phyloP scores from a whole-genome alignment of 2,888 invertebrate species.

The Machimus atricapillus region DNA sequence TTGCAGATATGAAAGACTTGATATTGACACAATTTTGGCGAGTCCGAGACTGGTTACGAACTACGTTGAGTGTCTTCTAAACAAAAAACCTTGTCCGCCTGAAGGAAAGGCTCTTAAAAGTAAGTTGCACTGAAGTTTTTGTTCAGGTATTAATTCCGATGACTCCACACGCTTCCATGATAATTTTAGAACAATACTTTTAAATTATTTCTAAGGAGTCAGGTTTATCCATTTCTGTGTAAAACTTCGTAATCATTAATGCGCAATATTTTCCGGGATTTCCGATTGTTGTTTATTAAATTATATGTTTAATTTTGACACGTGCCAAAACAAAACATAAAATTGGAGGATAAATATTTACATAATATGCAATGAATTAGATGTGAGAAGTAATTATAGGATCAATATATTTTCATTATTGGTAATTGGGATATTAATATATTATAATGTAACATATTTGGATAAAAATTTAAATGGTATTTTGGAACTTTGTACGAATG shows the following conservation, averaged over 20 bases:
- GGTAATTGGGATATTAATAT: too few relatives aligned
- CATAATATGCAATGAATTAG: too few relatives aligned
- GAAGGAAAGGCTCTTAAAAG: slow-evolving; percentile 76
- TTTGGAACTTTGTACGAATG: too few relatives aligned
- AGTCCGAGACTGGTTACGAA: slow-evolving; percentile 74
- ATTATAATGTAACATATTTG: too few relatives aligned
- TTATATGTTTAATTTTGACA: background rate
- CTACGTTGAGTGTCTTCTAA: slow-evolving; percentile 75
- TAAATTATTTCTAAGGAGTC: background rate
- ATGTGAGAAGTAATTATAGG: too few relatives aligned
- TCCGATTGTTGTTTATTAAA: background rate
- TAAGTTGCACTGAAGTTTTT: slow-evolving; percentile 64
- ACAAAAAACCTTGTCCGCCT: slow-evolving; percentile 73
- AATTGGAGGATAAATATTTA: background rate
- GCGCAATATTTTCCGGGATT: background rate
- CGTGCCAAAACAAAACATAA: background rate
- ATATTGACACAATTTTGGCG: slow-evolving; percentile 72
- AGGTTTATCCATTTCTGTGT: background rate
- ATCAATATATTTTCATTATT: too few relatives aligned
- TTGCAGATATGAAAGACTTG: slow-evolving; percentile 72
- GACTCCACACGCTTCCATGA: background rate
- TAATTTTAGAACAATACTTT: background rate
- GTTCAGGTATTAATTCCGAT: background rate
- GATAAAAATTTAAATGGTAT: too few relatives aligned
- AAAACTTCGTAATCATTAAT: background rate